Base-by-base conservation (phyloP, 1,140 invertebrate species). In the Patella vulgata region DNA sequence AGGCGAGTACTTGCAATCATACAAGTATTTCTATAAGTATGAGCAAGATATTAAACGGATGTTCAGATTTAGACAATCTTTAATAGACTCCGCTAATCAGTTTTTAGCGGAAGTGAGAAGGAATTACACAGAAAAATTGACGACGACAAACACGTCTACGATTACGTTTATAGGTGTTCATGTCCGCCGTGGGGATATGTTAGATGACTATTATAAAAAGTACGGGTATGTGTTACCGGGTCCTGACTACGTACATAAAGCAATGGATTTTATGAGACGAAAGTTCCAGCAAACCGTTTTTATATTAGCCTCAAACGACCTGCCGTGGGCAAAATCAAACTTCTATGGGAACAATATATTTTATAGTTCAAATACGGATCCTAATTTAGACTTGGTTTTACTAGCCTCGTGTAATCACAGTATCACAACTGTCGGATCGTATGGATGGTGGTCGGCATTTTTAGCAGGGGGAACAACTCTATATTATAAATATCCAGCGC, bases 381-480 rank as follows among this genome's bases (percentile, higher is more conserved):
- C 48, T 19, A 63, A 56, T 78, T 25, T 60, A 67, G 70, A 77
- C 52, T 28, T 77, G 42, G 71, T 70, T 5, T 23, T 67, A 21
- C 36, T 73, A 36, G 30, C 57, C 9, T 31, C 36, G 8, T 77
- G 73, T 64, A 60, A 77, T 40, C 71, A 77, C 52, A 59, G 56
- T 8, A 71, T 77, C 14, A 66, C 61, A 17, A 73, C 60, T 14
- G 66, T 70, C 9, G 75, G 75, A 0, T 58, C 66, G 12, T 75
- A 70, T 57, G 63, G 75, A 21, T 77, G 75, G 75, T 77, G 75
- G 75, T 50, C 70, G 14, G 70, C 47, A 1, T 77, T 61, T 61
- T 55, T 77, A 31, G 66, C 67, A 11, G 67, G 67, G 33, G 78
- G 78, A 19, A 46, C 48, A 11, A 58, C 61, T n/a, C 54, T 68